Percentiles rank a stretch among this genome's conserved stretches.
phyloP scores from a whole-genome alignment of 2,797 vertebrate species.

The Typhlichthys subterraneus region DNA sequence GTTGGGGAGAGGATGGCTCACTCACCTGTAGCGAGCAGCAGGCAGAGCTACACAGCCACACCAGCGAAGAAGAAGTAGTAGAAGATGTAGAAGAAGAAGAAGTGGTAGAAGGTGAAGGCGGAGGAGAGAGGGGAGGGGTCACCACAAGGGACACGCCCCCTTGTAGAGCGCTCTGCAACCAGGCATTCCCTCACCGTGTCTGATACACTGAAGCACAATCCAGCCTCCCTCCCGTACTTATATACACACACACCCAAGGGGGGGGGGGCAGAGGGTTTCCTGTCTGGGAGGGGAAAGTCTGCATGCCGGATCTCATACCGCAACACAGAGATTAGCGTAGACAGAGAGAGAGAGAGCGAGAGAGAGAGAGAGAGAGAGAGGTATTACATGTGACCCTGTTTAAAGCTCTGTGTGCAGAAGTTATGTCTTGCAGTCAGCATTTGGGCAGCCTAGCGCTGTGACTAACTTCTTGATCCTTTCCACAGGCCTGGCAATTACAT shows the following conservation, averaged over 20 bases:
- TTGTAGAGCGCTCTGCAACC: constrained; percentile 28
- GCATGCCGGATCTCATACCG: constrained; percentile 47
- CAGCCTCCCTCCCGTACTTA: constrained; percentile 58
- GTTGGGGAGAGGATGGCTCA: neutral
- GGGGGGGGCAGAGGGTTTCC: constrained; percentile 33
- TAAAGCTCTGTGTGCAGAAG: neutral
- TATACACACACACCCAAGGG: constrained; percentile 62
- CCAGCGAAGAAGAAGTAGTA: too few relatives aligned
- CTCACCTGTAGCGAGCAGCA: constrained; percentile 58
- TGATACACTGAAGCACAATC: constrained; percentile 54
- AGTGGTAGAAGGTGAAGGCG: neutral
- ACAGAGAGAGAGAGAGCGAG: constrained; percentile 13
- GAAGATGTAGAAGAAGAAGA: too few relatives aligned
- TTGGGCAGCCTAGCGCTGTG: constrained; percentile 12
- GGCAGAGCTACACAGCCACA: neutral
- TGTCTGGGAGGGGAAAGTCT: constrained; percentile 59
- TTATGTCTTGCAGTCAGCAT: constrained; percentile 36
- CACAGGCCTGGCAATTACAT: too few relatives aligned
- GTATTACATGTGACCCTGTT: constrained; percentile 46
- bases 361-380: constrained; percentile 24
- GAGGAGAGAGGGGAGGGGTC: constrained; percentile 15
- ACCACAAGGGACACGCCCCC: constrained; percentile 41
- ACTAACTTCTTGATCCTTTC: neutral
- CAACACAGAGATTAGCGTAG: constrained; percentile 71
- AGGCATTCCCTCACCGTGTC: constrained; percentile 41